Conservation (phyloP, 2,888 invertebrate genomes). For the Caenorhabditis panamensis region DNA sequence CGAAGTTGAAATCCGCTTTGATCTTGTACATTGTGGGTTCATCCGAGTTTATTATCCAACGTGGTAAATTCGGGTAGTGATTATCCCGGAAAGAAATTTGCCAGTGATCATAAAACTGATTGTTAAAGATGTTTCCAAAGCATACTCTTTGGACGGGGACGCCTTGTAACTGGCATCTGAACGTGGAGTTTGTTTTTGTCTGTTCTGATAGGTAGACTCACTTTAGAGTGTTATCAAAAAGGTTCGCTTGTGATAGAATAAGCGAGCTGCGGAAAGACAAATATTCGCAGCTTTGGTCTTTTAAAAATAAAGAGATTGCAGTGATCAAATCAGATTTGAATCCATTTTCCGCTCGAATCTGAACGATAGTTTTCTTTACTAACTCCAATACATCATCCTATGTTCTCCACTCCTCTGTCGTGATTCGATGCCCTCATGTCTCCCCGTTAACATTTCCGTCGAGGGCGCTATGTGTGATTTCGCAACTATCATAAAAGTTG, state of each 20-base stretch:
- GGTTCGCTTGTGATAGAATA: background rate
- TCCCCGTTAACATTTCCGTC: too few relatives aligned
- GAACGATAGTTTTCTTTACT: too few relatives aligned
- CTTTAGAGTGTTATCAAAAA: slow-evolving; percentile 7
- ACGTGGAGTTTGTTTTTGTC: background rate
- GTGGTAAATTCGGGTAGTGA: too few relatives aligned
- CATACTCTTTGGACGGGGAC: background rate
- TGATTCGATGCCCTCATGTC: too few relatives aligned
- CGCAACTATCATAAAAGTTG: too few relatives aligned
- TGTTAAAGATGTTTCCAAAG: slow-evolving; percentile 30
- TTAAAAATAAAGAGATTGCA: background rate
- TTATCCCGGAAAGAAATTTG: slow-evolving; percentile 13
- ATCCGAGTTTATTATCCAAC: background rate
- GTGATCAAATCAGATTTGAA: background rate
- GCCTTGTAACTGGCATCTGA: background rate
- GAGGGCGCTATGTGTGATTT: too few relatives aligned
- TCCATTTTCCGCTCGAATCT: background rate
- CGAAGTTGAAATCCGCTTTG: slow-evolving; percentile 22
- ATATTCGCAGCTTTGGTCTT: too few relatives aligned
- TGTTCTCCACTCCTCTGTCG: too few relatives aligned
- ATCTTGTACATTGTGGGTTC: background rate
- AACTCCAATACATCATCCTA: too few relatives aligned
- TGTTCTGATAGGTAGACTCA: background rate
- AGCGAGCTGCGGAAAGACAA: background rate
- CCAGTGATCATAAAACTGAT: slow-evolving; percentile 23